Evolutionary conservation across 2,113 vertebrate genomes (phyloP).

Genomic region (Eulacestoma nigropectus): DNA sequence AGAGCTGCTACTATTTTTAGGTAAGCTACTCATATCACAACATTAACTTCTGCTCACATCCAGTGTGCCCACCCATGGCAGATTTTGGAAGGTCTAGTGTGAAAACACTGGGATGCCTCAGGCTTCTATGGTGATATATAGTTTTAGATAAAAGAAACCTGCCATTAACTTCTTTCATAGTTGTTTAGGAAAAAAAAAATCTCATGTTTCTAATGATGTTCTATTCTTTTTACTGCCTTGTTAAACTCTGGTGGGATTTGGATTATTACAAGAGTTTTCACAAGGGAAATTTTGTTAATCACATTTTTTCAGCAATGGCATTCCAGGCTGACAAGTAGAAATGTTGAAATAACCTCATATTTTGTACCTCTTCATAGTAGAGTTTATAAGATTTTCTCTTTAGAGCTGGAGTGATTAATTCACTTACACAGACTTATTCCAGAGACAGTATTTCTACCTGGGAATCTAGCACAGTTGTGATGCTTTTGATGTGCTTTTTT

Average conservation of each 20-base stretch:
- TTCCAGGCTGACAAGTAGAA: not conserved
- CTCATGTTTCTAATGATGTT: rapidly evolving
- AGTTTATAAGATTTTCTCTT: not conserved
- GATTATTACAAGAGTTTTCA: not conserved
- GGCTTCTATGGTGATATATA: not conserved
- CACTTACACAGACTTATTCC: not conserved
- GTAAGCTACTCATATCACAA: not conserved
- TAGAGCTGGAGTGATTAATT: not conserved
- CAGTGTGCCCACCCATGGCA: not conserved
- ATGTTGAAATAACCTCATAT: not conserved
- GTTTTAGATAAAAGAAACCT: not conserved
- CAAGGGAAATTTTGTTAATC: not conserved
- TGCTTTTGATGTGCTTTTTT: not conserved
- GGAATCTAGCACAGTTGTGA: not conserved
- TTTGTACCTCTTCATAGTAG: not conserved
- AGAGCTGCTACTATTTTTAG: not conserved
- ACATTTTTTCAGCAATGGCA: not conserved
- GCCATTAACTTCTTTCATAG: not conserved
- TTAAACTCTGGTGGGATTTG: not conserved
- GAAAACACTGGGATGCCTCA: not conserved
- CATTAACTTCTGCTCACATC: not conserved
- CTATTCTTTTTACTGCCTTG: not conserved
- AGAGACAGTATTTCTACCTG: not conserved
- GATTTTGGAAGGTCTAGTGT: not conserved
- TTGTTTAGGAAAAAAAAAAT: not conserved